phyloP scores from a whole-genome alignment of 2,113 vertebrate genomes.

The Colius striatus region DNA sequence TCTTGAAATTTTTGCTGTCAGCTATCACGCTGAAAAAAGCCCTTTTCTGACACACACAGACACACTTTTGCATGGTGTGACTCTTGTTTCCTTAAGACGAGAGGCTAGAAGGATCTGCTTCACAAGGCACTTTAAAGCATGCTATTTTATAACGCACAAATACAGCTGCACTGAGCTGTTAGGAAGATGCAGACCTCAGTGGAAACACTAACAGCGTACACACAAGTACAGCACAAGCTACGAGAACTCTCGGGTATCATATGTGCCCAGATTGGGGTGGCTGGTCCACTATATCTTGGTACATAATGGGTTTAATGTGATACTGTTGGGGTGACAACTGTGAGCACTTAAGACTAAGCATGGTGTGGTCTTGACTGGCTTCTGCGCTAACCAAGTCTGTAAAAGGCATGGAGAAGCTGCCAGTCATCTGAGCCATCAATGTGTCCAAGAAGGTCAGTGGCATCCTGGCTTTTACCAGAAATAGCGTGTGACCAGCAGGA shows the following conservation, averaged over 20 bases:
- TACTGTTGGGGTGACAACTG: rapidly evolving
- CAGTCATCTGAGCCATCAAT: neutral
- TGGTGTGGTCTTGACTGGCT: neutral
- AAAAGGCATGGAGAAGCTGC: neutral
- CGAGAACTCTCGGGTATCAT: neutral
- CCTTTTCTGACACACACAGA: conserved; percentile 5
- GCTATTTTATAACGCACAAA: neutral
- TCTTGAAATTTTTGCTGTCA: conserved; percentile 11
- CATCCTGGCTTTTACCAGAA: too few relatives aligned
- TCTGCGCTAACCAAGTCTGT: neutral
- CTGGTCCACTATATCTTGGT: neutral
- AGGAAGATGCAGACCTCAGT: conserved; percentile 28
- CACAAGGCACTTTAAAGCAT: neutral
- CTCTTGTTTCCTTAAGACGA: neutral
- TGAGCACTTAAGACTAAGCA: neutral
- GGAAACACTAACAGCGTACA: neutral
- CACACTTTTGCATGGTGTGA: conserved; percentile 1
- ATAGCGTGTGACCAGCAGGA: too few relatives aligned
- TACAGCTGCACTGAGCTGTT: neutral
- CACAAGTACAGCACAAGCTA: neutral
- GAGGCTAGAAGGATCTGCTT: conserved; percentile 8
- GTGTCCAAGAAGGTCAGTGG: too few relatives aligned
- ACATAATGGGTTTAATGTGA: neutral
- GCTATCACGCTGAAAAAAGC: neutral
- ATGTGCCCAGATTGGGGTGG: neutral